Conservation (phyloP, 2,113 vertebrate genomes). For the Dipodomys ordii region DNA sequence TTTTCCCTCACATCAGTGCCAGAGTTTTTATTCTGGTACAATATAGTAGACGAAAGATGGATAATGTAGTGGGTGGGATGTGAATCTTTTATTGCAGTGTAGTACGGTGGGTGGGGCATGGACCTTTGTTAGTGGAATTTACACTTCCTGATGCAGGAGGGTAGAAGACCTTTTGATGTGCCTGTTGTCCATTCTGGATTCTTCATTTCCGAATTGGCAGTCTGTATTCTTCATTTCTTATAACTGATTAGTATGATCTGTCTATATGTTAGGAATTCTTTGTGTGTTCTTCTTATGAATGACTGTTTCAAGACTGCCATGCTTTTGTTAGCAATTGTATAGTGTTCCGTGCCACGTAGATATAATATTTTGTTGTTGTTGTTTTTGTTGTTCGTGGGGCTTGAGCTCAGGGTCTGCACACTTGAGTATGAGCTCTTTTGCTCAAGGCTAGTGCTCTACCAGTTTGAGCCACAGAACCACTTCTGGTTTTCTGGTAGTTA, state of each 20-base stretch:
- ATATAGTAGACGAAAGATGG: not conserved
- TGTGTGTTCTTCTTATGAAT: not conserved
- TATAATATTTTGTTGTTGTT: too few species aligned
- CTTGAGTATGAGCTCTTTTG: too few species aligned
- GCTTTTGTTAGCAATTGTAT: not conserved
- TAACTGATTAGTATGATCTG: not conserved
- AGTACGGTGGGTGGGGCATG: not conserved
- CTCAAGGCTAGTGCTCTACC: too few species aligned
- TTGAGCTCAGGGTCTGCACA: too few species aligned
- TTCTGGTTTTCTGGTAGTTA: too few species aligned
- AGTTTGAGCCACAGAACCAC: too few species aligned
- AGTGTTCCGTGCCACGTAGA: not conserved
- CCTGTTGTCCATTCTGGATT: too few species aligned
- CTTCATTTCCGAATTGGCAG: not conserved
- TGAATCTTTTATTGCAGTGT: not conserved
- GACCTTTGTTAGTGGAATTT: not conserved
- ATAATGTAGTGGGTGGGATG: too few species aligned
- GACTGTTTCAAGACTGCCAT: not conserved
- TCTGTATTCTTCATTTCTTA: not conserved
- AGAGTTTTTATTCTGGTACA: not conserved
- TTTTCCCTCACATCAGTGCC: not conserved
- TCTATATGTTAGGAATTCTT: not conserved
- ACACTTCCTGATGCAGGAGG: not conserved
- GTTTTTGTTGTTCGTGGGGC: too few species aligned
- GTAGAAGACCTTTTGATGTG: not conserved